Base-by-base conservation (phyloP, 2,888 invertebrate species). In the Gastrophysa polygoni region DNA sequence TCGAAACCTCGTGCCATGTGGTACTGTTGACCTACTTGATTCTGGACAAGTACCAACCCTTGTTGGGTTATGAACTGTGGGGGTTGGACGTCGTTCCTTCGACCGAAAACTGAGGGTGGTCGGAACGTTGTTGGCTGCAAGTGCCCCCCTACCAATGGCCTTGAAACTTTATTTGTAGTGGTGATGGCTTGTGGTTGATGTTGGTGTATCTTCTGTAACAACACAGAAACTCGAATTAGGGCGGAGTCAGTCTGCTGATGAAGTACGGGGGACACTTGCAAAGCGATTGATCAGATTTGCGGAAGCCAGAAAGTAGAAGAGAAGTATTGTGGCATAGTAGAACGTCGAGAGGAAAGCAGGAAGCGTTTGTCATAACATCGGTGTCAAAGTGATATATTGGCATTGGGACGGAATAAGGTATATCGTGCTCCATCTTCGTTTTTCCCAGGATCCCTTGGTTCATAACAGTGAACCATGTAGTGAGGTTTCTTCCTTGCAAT, bases 121-220 rank as follows among this genome's bases (percentile, higher is more conserved):
- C 82, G 77, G 73, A 78, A 83, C 43, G 83, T 83, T 56, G 83
- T 83, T 29, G 82, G 77, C 72, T 80, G 79, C 71, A 81, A 75
- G 70, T 78, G 73, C 73, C 78, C 78, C 80, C 80, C 80, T 67
- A 80, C 73, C 72, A 76, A 72, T 69, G 74, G 75, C 68, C 74
- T 73, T 68, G 74, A 70, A 62, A 72, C 38, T 38, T 38, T 71
- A 64, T 74, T 43, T 14, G 51, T 49, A 59, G 49, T 63, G 62
- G 47, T 56, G 55, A 29, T 34, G 51, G n/a, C n/a, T 63, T 20
- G 38, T 69, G 69, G 61, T 69, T 73, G 67, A 10, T 46, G 75
- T 69, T 75, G 79, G 71, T 74, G 77, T 67, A 76, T 81, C 77
- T 81, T 82, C 82, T 82, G 82, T 71, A 74, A 74, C 72, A 72